Evolutionary conservation across 2,888 invertebrate species (phyloP).

Genomic region (Parnassius orleans): DNA sequence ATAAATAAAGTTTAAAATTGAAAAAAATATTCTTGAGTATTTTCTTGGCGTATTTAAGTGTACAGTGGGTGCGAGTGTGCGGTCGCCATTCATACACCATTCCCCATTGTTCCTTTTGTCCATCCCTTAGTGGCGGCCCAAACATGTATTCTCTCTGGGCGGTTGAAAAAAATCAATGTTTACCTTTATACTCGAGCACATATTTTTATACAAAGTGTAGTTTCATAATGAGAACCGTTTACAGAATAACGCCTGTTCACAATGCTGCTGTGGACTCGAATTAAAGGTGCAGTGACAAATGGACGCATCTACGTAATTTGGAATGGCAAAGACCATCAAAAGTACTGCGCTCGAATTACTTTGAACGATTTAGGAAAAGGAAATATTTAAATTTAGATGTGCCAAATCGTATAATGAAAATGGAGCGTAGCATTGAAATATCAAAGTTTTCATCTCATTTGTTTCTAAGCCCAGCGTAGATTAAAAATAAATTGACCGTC

Average conservation of each 20-base stretch:
- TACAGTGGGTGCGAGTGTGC: constrained; percentile 61
- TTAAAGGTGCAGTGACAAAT: constrained; percentile 70
- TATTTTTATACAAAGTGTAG: constrained; percentile 78
- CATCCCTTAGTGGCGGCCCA: constrained; percentile 70
- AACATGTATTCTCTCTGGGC: constrained; percentile 73
- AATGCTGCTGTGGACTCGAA: constrained; percentile 66
- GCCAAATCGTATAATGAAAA: constrained; percentile 15
- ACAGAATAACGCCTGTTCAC: constrained; percentile 78
- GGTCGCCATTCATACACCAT: constrained; percentile 73
- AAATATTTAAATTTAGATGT: constrained; percentile 17
- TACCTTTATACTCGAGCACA: constrained; percentile 78
- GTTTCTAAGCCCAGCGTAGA: constrained; percentile 30
- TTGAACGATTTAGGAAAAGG: constrained; percentile 21
- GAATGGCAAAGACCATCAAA: constrained; percentile 42
- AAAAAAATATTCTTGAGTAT: constrained; percentile 36
- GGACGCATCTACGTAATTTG: constrained; percentile 40
- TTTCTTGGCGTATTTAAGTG: constrained; percentile 39
- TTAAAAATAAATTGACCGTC: constrained; percentile 72
- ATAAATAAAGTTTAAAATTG: not conserved
- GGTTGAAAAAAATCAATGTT: constrained; percentile 72
- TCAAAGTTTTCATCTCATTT: constrained; percentile 18
- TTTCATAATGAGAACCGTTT: constrained; percentile 75
- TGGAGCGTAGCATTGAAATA: constrained; percentile 26
- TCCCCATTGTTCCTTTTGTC: constrained; percentile 70
- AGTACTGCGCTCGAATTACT: constrained; percentile 36